A percentile compares a stretch with the other conserved stretches of the same genome.
Evolutionary conservation across 1,140 invertebrate genomes (phyloP).

Genomic region (Liolophura sinensis): DNA sequence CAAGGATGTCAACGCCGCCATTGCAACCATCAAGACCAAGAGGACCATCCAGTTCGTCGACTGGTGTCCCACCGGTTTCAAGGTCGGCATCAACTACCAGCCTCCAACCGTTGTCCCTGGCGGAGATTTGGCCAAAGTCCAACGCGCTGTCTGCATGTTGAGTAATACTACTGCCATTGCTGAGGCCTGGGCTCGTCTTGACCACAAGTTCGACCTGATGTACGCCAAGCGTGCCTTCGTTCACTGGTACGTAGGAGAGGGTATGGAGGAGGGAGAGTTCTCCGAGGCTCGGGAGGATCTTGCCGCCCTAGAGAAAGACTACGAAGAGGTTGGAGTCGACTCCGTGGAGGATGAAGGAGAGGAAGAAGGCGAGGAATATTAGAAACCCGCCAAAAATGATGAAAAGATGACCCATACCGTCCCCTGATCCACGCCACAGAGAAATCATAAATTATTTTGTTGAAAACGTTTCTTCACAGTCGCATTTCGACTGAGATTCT

Average conservation of each 20-base stretch:
- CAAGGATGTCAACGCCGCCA: constrained; percentile 85
- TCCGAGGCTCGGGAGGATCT: constrained; percentile 73
- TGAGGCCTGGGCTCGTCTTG: constrained; percentile 69
- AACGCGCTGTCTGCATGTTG: constrained; percentile 73
- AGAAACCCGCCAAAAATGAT: too few relatives aligned
- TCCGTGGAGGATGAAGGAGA: constrained; percentile 48
- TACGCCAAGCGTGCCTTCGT: constrained; percentile 68
- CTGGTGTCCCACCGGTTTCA: constrained; percentile 82
- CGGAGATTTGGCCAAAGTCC: constrained; percentile 66
- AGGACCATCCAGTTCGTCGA: constrained; percentile 83
- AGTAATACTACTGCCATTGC: constrained; percentile 63
- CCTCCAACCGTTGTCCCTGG: constrained; percentile 54
- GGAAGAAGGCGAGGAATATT: constrained; percentile 66
- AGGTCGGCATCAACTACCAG: constrained; percentile 41
- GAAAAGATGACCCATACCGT: too few relatives aligned
- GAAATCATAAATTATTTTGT: too few relatives aligned
- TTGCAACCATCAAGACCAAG: constrained; percentile 80
- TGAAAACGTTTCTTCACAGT: too few relatives aligned
- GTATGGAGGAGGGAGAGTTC: constrained; percentile 78
- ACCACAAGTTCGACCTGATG: constrained; percentile 81
- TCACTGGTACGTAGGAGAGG: constrained; percentile 60
- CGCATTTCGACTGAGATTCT: too few relatives aligned
- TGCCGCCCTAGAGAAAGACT: constrained; percentile 67
- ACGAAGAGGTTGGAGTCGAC: constrained; percentile 69
- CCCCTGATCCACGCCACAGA: too few relatives aligned